A percentile compares a stretch with the other conserved stretches of the same genome.
phyloP scores from a whole-genome alignment of 2,113 vertebrate genomes.

The Nibea albiflora region DNA sequence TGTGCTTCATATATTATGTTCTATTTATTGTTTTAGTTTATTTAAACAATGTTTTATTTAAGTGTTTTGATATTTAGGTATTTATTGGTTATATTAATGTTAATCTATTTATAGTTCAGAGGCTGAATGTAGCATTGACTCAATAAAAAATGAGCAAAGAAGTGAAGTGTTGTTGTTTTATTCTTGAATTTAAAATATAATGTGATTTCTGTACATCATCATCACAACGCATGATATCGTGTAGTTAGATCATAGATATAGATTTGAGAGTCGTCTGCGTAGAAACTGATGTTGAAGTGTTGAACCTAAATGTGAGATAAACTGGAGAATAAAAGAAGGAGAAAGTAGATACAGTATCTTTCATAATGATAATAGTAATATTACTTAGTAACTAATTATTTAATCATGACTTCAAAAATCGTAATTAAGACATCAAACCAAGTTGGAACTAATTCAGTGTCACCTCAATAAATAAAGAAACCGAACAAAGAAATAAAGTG shows the following conservation, averaged over 20 bases:
- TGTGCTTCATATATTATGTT: constrained; percentile 1
- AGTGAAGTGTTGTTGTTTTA: constrained; percentile 53
- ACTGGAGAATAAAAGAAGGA: no score
- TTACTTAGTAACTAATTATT: no score
- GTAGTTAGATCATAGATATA: no score
- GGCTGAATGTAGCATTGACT: constrained; percentile 15
- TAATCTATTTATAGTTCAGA: constrained; percentile 57
- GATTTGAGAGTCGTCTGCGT: no score
- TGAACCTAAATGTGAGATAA: no score
- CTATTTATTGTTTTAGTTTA: constrained; percentile 47
- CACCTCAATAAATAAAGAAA: constrained; percentile 49
- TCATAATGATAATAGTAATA: no score
- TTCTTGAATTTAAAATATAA: constrained; percentile 81
- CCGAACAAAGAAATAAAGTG: constrained; percentile 1
- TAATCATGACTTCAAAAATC: no score
- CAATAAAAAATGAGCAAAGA: constrained; percentile 38
- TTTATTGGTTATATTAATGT: constrained; percentile 54
- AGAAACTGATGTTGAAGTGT: no score
- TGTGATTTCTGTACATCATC: constrained; percentile 61
- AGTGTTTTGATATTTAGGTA: constrained; percentile 28
- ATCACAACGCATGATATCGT: no score
- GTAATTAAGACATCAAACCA: no score
- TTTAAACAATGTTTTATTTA: constrained; percentile 54
- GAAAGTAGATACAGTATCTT: no score
- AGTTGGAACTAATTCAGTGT: background rate